A percentile compares a stretch with the other conserved stretches of the same genome.
Conservation (phyloP, 1,140 invertebrate species). For the Drosophila bocki region DNA sequence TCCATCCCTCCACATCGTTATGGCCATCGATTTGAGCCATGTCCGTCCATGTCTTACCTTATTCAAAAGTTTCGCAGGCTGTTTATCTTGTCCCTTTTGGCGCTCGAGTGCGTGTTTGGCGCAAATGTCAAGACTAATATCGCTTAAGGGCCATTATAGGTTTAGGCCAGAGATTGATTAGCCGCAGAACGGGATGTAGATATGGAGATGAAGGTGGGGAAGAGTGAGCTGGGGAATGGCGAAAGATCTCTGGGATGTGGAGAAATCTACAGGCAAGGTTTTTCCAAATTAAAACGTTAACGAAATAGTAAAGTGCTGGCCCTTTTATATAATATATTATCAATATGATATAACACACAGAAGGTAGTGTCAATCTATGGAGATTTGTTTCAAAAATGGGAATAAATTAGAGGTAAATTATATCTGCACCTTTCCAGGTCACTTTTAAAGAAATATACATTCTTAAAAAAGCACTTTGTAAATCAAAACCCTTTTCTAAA, state of each 20-base stretch:
- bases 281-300: background rate
- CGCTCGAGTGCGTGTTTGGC: constrained; percentile 19
- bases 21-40: constrained; percentile 36
- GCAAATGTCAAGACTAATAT: constrained; percentile 15
- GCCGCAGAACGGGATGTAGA: constrained; percentile 17
- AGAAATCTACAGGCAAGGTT: no score
- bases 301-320: background rate
- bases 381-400: background rate
- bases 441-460: no score
- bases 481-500: no score
- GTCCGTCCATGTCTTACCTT: background rate
- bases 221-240: background rate
- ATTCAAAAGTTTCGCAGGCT: constrained; percentile 32
- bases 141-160: constrained; percentile 7
- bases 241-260: constrained; percentile 15
- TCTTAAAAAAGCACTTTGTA: no score
- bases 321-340: background rate
- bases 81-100: constrained; percentile 31
- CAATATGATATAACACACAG: background rate
- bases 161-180: constrained; percentile 17
- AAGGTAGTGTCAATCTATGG: background rate
- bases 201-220: no score
- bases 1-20: constrained; percentile 9
- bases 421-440: background rate
- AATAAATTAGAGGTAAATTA: background rate